Conservation (phyloP, 2,888 invertebrate genomes). For the Cactoblastis cactorum region DNA sequence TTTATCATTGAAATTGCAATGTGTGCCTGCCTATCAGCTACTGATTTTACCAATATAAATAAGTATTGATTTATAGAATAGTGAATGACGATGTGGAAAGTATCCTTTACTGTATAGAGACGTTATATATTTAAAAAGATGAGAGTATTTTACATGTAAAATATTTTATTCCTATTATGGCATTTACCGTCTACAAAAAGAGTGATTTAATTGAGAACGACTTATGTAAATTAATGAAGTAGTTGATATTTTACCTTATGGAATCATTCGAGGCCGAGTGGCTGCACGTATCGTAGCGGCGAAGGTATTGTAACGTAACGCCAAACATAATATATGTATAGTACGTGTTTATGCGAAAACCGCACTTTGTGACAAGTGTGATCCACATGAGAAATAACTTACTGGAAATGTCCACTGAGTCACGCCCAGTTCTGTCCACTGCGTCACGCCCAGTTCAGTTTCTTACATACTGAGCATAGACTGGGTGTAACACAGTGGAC, state of each 20-base stretch:
- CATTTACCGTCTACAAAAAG: slow-evolving; percentile 74
- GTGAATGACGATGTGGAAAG: slow-evolving; percentile 36
- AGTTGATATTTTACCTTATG: slow-evolving; percentile 61
- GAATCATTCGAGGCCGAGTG: slow-evolving; percentile 34
- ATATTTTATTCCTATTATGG: slow-evolving; percentile 75
- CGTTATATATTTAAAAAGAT: slow-evolving; percentile 33
- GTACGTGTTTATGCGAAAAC: slow-evolving; percentile 41
- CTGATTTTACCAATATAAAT: slow-evolving; percentile 53
- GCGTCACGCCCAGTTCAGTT: too few species aligned
- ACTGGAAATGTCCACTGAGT: too few species aligned
- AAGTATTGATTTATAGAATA: slow-evolving; percentile 42
- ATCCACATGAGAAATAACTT: slow-evolving; percentile 38
- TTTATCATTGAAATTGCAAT: slow-evolving; percentile 43
- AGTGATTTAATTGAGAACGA: slow-evolving; percentile 70
- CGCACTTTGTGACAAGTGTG: slow-evolving; percentile 45
- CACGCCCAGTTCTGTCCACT: too few species aligned
- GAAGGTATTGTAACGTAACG: slow-evolving; percentile 44
- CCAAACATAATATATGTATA: slow-evolving; percentile 48
- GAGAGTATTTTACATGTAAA: slow-evolving; percentile 54
- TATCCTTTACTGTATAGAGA: slow-evolving; percentile 38
- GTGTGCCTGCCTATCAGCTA: slow-evolving; percentile 58
- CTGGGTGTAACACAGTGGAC: too few species aligned
- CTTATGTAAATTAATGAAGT: slow-evolving; percentile 63
- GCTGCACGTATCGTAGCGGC: neutral
- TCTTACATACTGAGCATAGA: too few species aligned